Percentiles rank a stretch among this genome's conserved stretches.
Conservation (phyloP, 2,888 invertebrate species). For the Sinohyriopsis cumingii region DNA sequence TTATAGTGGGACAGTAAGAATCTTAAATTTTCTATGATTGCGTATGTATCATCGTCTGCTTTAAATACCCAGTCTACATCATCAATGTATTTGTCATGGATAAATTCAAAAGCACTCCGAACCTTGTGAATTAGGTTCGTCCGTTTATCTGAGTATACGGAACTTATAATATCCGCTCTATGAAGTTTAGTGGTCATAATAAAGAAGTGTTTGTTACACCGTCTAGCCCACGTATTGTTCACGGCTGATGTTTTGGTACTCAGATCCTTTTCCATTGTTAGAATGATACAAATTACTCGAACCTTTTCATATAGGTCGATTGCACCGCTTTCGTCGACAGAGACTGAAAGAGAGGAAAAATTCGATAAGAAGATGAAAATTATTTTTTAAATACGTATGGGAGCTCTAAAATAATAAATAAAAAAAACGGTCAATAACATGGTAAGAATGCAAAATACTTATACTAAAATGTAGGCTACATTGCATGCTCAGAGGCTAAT, state of each 20-base stretch:
- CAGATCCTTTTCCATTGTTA: slow-evolving; percentile 93
- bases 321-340: too few species aligned
- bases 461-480: too few species aligned
- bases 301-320: slow-evolving; percentile 75
- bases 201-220: slow-evolving; percentile 76
- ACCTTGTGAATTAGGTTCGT: slow-evolving; percentile 95
- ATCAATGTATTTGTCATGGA: slow-evolving; percentile 85
- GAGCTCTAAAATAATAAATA: too few species aligned
- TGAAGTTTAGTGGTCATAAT: slow-evolving; percentile 66
- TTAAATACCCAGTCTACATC: slow-evolving; percentile 97
- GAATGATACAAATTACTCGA: slow-evolving; percentile 93
- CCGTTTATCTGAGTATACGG: slow-evolving; percentile 9
- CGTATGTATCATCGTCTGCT: slow-evolving; percentile 98
- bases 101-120: slow-evolving; percentile 90
- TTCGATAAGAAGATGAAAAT: too few species aligned
- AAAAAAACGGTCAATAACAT: too few species aligned
- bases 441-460: too few species aligned
- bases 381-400: too few species aligned
- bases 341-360: too few species aligned
- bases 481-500: too few species aligned
- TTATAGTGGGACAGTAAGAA: slow-evolving; percentile 87
- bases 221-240: slow-evolving; percentile 93
- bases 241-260: slow-evolving; percentile 89
- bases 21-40: slow-evolving; percentile 93
- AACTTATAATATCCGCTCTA: slow-evolving; percentile 75